These are phyloP conservation scores for Leucoraja erinaceus DNA, from an alignment of 2,113 vertebrate genomes.

Conservation along the genomic window DNA sequence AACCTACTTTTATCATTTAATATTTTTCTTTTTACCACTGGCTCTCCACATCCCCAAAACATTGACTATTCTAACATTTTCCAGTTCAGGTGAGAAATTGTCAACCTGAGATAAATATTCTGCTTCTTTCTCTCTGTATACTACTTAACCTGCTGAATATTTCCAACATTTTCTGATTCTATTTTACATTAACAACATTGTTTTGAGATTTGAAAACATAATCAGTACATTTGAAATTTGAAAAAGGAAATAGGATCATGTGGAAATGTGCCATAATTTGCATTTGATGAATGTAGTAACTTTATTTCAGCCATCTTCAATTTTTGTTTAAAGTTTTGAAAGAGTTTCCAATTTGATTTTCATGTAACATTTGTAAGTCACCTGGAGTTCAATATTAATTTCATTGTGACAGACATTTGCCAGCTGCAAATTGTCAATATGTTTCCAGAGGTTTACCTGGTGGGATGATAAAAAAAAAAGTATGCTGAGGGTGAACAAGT, in stretches of 20 bases:
- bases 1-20: too few species aligned
- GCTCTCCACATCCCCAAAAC: too few species aligned
- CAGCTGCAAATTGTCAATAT: neutral
- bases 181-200: too few species aligned
- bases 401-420: neutral
- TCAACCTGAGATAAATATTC: too few species aligned
- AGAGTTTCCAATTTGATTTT: neutral
- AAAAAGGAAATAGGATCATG: neutral
- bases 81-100: too few species aligned
- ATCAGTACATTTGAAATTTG: neutral
- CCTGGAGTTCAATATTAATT: neutral
- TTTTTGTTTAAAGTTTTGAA: neutral
- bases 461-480: neutral
- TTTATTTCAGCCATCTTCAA: neutral
- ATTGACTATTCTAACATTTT: too few species aligned
- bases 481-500: neutral
- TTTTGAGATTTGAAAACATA: too few species aligned
- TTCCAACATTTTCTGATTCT: too few species aligned
- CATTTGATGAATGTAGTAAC: neutral
- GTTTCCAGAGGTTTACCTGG: neutral
- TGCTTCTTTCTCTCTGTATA: too few species aligned
- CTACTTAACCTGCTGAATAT: too few species aligned
- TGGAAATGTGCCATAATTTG: neutral
- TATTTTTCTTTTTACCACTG: too few species aligned
- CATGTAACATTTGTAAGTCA: neutral